phyloP scores from a whole-genome alignment of 2,797 vertebrate genomes.

The Loriculus beryllinus region DNA sequence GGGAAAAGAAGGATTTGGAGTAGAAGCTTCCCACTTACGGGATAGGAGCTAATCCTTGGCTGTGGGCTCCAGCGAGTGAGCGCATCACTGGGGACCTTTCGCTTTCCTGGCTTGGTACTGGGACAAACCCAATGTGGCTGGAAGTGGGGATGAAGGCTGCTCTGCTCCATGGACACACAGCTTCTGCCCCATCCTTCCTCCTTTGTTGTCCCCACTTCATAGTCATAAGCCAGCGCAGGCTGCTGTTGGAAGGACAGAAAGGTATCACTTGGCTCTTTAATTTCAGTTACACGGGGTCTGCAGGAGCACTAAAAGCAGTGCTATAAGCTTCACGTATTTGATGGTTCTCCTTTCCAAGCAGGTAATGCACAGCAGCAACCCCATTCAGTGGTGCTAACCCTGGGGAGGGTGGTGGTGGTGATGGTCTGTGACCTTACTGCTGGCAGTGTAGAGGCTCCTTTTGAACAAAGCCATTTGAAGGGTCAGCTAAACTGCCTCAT shows the following conservation, averaged over 20 bases:
- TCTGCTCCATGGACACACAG: background rate
- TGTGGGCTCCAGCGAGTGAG: background rate
- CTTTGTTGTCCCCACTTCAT: accelerated
- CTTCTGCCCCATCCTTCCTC: background rate
- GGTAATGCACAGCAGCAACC: background rate
- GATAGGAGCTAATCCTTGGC: background rate
- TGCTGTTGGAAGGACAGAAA: background rate
- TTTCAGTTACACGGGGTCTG: background rate
- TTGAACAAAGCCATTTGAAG: background rate
- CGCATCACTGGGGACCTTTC: accelerated
- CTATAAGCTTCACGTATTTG: background rate
- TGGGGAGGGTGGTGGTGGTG: background rate
- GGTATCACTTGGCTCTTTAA: background rate
- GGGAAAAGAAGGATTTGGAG: background rate
- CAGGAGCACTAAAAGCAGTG: background rate
- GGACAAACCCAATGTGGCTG: background rate
- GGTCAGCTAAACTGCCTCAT: background rate
- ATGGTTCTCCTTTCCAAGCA: background rate
- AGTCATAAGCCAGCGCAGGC: background rate
- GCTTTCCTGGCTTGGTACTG: accelerated
- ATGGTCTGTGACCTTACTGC: accelerated
- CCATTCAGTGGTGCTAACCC: background rate
- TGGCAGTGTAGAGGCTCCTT: background rate
- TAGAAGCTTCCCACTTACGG: accelerated
- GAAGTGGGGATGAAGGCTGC: background rate